phyloP scores from a whole-genome alignment of 2,888 invertebrate species.

The Aspidapion aeneum region DNA sequence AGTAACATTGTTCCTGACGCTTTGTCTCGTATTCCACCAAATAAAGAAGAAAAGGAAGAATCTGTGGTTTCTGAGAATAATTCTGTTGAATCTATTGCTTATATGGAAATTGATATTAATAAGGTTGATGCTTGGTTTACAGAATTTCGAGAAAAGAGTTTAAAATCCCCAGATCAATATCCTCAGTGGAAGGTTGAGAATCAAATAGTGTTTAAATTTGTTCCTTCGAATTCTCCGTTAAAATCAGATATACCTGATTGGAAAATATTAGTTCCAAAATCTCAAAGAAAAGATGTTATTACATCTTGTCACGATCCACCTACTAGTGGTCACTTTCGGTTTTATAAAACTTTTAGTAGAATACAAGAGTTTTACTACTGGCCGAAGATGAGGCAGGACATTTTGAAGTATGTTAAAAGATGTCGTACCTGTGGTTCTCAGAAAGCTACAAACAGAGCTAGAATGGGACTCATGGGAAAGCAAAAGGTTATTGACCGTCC shows the following conservation, averaged over 20 bases:
- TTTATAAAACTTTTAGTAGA: not conserved
- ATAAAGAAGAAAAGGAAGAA: not conserved
- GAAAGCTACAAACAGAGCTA: not conserved
- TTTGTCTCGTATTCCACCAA: not conserved
- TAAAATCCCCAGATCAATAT: not conserved
- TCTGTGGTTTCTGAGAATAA: too few species aligned
- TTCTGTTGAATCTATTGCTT: too few species aligned
- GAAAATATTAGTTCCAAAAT: not conserved
- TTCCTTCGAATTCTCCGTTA: not conserved
- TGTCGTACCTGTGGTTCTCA: not conserved
- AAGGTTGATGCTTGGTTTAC: too few species aligned
- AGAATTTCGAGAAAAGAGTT: not conserved
- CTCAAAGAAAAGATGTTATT: not conserved
- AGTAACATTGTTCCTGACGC: not conserved
- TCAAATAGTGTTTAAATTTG: not conserved
- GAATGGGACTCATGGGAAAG: not conserved
- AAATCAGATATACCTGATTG: not conserved
- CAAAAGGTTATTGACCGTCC: not conserved
- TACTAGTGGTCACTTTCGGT: not conserved
- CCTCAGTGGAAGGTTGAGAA: slow-evolving; percentile 1
- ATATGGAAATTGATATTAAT: too few species aligned
- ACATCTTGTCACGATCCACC: not conserved
- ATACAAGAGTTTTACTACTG: not conserved
- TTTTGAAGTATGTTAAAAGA: not conserved
- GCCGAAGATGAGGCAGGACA: not conserved